Base-by-base conservation (phyloP, 1,140 invertebrate species). In the Solen grandis region DNA sequence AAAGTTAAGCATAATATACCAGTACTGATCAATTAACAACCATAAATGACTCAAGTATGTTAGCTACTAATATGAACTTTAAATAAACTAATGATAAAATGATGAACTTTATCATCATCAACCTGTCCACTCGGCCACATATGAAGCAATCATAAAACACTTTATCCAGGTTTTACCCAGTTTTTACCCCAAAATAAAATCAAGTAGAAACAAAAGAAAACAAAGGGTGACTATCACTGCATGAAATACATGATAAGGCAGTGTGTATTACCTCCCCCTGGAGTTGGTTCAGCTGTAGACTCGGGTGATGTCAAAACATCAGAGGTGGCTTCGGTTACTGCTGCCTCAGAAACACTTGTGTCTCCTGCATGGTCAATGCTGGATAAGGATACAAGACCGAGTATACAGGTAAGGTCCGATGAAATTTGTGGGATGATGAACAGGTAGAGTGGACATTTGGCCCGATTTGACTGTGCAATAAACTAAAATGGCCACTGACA, bases 311-410 rank as follows among this genome's bases (percentile, higher is more conserved):
- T 35, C 10, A 25, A 19, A 41, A 33, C 33, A 2, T 35, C 25
- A 8, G 73, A 31, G 14, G 38, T 65, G 5, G 59, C 38, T 14
- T 76, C 73, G 1, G 59, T 65, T n/a, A 41, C 50, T 5, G 16
- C 29, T 31, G 41, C 41, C 31, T 77, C 75, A 0, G 75, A 77
- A 16, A 77, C 75, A 59, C 75, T 77, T n/a, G 63, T 77, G 62
- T 77, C 75, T 46, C 75, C 75, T 14, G 63, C 68, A 27, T 77
- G 75, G 55, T 66, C 75, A 68, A 77, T 77, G 63, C 75, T 77
- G 75, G 29, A n/a, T 65, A 76, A 31, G 57, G 50, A 46, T 14
- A 29, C 13, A 65, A 8, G 29, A 33, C 14, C 14, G 62, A 13
- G 36, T 65, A 65, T 65, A 65, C 27, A 68, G 10, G 13, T 41